A percentile compares a stretch with the other conserved stretches of the same genome.
Conservation (phyloP, 2,888 invertebrate genomes). For the Lymantria monacha region DNA sequence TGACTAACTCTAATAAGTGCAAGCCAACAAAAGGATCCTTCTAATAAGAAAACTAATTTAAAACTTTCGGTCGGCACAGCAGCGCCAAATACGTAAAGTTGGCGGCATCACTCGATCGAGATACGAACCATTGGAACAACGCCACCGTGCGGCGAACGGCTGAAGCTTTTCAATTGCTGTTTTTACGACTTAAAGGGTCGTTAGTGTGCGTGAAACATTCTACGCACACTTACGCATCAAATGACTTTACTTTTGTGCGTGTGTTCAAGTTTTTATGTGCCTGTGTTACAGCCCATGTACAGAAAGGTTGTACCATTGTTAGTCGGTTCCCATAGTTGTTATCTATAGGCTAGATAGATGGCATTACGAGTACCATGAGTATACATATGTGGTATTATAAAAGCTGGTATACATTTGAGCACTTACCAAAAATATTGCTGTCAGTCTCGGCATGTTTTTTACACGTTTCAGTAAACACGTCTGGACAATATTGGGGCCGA, state of each 20-base stretch:
- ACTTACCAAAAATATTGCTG: slow-evolving; percentile 60
- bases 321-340: slow-evolving; percentile 56
- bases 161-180: slow-evolving; percentile 74
- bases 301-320: slow-evolving; percentile 50
- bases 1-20: slow-evolving; percentile 44
- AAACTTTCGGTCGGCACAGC: slow-evolving; percentile 53
- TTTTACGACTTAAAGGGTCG: slow-evolving; percentile 53
- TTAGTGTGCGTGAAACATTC: slow-evolving; percentile 61
- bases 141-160: slow-evolving; percentile 77
- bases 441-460: slow-evolving; percentile 46
- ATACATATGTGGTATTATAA: slow-evolving; percentile 25
- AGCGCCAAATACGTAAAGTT: slow-evolving; percentile 61
- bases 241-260: slow-evolving; percentile 61
- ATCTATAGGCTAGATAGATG: slow-evolving; percentile 69
- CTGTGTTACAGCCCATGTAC: slow-evolving; percentile 65
- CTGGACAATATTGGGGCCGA: slow-evolving; percentile 52
- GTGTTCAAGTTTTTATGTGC: slow-evolving; percentile 64
- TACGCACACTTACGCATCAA: slow-evolving; percentile 63
- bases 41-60: slow-evolving; percentile 63
- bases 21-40: slow-evolving; percentile 41
- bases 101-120: slow-evolving; percentile 38
- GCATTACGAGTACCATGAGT: slow-evolving; percentile 60
- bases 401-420: slow-evolving; percentile 30
- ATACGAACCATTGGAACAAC: slow-evolving; percentile 62
- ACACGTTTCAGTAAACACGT: slow-evolving; percentile 58